A percentile compares a stretch with the other conserved stretches of the same genome.
Evolutionary conservation across 1,140 invertebrate species (phyloP).

Genomic region (Atta texana): DNA sequence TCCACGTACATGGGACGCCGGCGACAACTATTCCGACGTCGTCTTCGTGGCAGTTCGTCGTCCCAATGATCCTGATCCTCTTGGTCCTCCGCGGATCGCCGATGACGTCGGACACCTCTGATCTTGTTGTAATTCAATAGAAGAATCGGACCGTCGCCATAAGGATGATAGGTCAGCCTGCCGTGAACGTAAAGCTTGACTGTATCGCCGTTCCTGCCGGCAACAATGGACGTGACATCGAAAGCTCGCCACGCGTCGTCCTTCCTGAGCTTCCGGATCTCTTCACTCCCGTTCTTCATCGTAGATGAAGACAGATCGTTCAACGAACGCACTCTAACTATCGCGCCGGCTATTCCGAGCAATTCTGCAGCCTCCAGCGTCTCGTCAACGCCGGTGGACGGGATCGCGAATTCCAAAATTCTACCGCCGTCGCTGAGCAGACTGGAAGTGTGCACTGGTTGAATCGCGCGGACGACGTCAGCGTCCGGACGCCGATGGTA

Average conservation of each 20-base stretch:
- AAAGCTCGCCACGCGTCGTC: constrained; percentile 84
- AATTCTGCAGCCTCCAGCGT: constrained; percentile 81
- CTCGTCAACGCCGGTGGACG: constrained; percentile 74
- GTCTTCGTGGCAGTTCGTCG: constrained; percentile 74
- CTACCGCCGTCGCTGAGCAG: constrained; percentile 75
- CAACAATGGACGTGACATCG: constrained; percentile 80
- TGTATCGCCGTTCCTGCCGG: constrained; percentile 65
- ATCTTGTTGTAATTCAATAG: constrained; percentile 81
- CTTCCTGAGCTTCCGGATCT: constrained; percentile 67
- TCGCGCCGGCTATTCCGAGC: constrained; percentile 78
- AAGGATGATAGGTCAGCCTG: constrained; percentile 69
- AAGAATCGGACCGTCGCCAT: constrained; percentile 77
- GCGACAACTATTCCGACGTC: constrained; percentile 86
- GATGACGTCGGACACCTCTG: constrained; percentile 64
- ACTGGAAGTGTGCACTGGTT: constrained; percentile 78
- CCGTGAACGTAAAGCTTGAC: constrained; percentile 78
- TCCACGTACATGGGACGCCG: constrained; percentile 88
- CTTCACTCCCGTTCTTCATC: constrained; percentile 9
- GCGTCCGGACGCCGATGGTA: constrained; percentile 81
- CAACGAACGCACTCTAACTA: constrained; percentile 79
- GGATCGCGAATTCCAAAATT: constrained; percentile 80
- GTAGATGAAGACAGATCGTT: constrained; percentile 39
- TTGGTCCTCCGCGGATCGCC: constrained; percentile 51
- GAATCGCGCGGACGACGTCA: constrained; percentile 81
- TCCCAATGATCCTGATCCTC: constrained; percentile 76